Conservation (phyloP, 2,888 invertebrate genomes). For the Drosophila longiperda region DNA sequence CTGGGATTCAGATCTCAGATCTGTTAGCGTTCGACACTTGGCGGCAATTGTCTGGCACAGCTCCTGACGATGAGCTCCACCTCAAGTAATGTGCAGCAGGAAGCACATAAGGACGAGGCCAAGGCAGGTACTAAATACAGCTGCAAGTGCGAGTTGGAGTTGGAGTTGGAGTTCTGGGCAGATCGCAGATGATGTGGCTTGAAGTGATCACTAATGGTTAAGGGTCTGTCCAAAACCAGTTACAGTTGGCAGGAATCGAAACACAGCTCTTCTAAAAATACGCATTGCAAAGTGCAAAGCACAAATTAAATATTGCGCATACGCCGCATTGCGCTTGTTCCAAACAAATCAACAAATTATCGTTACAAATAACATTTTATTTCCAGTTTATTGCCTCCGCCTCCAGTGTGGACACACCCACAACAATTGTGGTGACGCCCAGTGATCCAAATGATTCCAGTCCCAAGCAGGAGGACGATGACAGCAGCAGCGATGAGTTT, state of each 20-base stretch:
- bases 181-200: background rate
- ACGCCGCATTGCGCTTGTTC: conserved; percentile 14
- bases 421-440: conserved; percentile 23
- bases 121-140: conserved; percentile 64
- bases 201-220: conserved; percentile 15
- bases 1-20: conserved; percentile 21
- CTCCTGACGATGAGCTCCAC: conserved; percentile 30
- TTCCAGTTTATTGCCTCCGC: conserved; percentile 67
- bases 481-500: conserved; percentile 76
- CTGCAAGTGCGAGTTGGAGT: background rate
- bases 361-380: conserved; percentile 1
- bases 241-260: conserved; percentile 21
- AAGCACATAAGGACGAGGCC: conserved; percentile 31
- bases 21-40: conserved; percentile 11
- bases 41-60: background rate
- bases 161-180: background rate
- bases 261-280: background rate
- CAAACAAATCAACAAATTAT: background rate
- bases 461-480: conserved; percentile 65
- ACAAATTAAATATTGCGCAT: conserved; percentile 24
- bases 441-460: conserved; percentile 54
- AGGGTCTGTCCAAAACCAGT: conserved; percentile 35
- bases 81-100: background rate
- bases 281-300: conserved; percentile 11
- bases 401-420: conserved; percentile 56